Evolutionary conservation across 2,797 vertebrate genomes (phyloP).

Genomic region (Tokudaia muenninki): DNA sequence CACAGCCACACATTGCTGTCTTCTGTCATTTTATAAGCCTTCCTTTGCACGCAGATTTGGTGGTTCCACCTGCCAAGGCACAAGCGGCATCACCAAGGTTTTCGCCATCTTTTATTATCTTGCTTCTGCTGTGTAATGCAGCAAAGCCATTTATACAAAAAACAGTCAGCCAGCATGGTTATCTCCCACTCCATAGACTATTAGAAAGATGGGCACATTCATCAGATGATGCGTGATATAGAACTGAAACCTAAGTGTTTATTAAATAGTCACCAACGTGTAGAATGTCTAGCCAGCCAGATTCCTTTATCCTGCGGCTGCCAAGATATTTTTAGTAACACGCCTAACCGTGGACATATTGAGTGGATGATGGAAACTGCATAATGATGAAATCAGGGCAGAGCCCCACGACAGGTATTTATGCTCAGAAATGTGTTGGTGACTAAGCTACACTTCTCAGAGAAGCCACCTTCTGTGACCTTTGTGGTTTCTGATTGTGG

Average conservation of each 20-base stretch:
- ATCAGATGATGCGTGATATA: background rate
- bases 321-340: conserved; percentile 55
- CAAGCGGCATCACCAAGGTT: background rate
- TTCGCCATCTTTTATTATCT: background rate
- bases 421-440: background rate
- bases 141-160: conserved; percentile 1
- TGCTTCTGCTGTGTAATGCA: conserved; percentile 3
- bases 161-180: conserved; percentile 45
- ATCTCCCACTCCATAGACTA: background rate
- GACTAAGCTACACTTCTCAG: background rate
- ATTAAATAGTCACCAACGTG: conserved; percentile 38
- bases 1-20: rapidly evolving
- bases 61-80: background rate
- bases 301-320: background rate
- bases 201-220: conserved; percentile 48
- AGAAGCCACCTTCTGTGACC: background rate
- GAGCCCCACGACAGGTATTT: background rate
- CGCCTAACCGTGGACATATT: conserved; percentile 28
- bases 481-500: conserved; percentile 28
- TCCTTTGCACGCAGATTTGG: background rate
- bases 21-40: background rate
- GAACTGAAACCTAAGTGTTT: conserved; percentile 63
- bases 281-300: background rate
- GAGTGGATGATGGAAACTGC: conserved; percentile 38
- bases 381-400: background rate